phyloP scores from a whole-genome alignment of 2,797 vertebrate species.

The Gambusia yucatana region DNA sequence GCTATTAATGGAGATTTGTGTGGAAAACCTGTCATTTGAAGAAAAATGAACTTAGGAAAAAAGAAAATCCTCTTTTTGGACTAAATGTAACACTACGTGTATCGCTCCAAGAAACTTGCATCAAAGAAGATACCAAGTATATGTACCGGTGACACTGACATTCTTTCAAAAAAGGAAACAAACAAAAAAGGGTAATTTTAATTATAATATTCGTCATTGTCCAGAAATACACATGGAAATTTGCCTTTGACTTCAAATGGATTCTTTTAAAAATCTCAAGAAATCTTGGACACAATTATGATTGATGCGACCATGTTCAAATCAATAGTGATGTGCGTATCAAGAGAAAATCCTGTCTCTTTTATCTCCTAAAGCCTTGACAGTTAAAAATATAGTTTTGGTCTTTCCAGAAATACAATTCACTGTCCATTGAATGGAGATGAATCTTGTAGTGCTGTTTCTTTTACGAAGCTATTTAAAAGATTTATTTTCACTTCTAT shows the following conservation, averaged over 20 bases:
- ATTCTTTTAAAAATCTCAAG: conserved; percentile 7
- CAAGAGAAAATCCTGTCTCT: conserved; percentile 59
- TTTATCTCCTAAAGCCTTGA: conserved; percentile 49
- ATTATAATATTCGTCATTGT: no score
- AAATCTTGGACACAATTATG: conserved; percentile 48
- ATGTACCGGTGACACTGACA: conserved; percentile 29
- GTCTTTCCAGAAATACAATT: conserved; percentile 17
- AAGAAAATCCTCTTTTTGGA: not conserved
- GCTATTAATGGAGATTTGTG: not conserved
- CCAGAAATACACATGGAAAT: no score
- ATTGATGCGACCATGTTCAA: conserved; percentile 62
- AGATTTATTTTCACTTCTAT: not conserved
- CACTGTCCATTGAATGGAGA: not conserved
- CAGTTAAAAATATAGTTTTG: conserved; percentile 41
- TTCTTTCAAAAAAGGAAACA: conserved; percentile 25
- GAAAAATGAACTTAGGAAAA: not conserved
- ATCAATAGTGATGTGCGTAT: conserved; percentile 56
- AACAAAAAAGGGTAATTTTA: not conserved
- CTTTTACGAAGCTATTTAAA: not conserved
- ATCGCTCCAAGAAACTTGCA: conserved; percentile 20
- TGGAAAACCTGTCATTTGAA: not conserved
- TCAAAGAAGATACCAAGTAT: conserved; percentile 44
- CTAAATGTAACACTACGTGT: not conserved
- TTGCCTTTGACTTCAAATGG: no score
- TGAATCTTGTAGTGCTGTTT: not conserved